Evolutionary conservation across 2,888 invertebrate species (phyloP), one percentile per base, ranked within the genome.

Genomic region (Acanthococcus lagerstroemiae): DNA sequence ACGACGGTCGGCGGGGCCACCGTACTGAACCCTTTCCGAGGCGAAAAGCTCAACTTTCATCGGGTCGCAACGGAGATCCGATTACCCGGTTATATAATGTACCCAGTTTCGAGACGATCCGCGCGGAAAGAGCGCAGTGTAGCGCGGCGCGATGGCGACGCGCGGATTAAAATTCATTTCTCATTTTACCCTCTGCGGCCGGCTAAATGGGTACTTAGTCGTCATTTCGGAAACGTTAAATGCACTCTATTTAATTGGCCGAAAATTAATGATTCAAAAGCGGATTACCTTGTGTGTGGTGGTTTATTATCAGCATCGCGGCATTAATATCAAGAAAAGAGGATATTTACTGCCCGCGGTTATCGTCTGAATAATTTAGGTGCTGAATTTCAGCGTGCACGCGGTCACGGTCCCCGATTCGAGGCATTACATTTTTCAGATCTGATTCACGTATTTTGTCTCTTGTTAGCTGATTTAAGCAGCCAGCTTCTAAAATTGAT

Each of bases 191-290:
- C 56, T 57, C 56, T 19, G 37, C 37, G 19, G 46, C 46, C 19
- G 44, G 44, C 27, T 57, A 57, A 57, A 57, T 27, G 56, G 56
- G 56, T 57, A 57, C 56, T 57, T 57, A 57, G 56, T 37, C 56
- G 44, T 57, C 56, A 44, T 57, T 37, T 57, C 30, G 56, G 44
- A 57, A 57, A 57, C 56, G 44, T 57, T 57, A 57, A 57, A 57
- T 57, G 56, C 56, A 57, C 56, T 57, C 56, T 57, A 57, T 57
- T 57, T 57, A 57, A 57, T 57, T 57, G 56, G 56, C 44, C 44
- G 56, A 45, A 57, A 57, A 57, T 57, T 57, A 57, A 57, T 57
- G 56, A 57, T 57, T 57, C 56, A 57, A 57, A 57, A 57, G 56
- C 56, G 56, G 56, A 57, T 57, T 57, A 57, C 56, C 56, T 57